Base-by-base conservation (phyloP, 2,113 vertebrate species). In the Megaceryle maxima region DNA sequence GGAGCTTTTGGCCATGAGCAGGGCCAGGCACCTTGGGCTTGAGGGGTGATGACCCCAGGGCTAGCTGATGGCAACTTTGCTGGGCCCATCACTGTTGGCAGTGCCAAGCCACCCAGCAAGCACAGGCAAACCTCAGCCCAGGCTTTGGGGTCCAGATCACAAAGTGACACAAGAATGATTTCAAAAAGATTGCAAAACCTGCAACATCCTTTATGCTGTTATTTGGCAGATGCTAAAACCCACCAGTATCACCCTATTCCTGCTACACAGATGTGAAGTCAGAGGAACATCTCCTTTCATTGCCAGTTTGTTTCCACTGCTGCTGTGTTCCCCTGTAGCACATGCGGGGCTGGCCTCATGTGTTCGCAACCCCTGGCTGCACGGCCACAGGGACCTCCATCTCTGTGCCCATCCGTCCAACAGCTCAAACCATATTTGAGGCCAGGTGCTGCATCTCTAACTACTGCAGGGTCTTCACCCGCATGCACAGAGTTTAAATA, bases 401-500 rank as follows among this genome's bases (percentile, higher is more conserved):
- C 93, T 25, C 20, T 39, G 77, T 5, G 14, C 37, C 80, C 2
- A 0, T 48, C 8, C 6, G 84, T 41, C 92, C 68, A 44, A 76
- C 90, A 89, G 50, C 44, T 13, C 79, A 96, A 95, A 50, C 73
- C 3, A 5, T 29, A 56, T 53, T 29, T 24, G 91, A 98, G 95
- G 85, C 92, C 97, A 70, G 93, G 87, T 60, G 78, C 57, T 84
- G 88, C 91, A 88, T 75, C 88, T 86, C 96, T 80, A 93, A 92
- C 95, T 83, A 93, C 72, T 88, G 89, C 29, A 41, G 90, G 37
- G 87, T 51, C 90, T 76, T 78, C 63, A 55, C 74, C 75, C 55
- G 84, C 84, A 60, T 16, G 37, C 11, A 1, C 76, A 68, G 77
- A 78, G 95, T 87, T 95, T 92, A 90, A 96, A 94, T 82, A 97